Conservation (phyloP, 2,113 vertebrate genomes). For the Poicephalus gulielmi region DNA sequence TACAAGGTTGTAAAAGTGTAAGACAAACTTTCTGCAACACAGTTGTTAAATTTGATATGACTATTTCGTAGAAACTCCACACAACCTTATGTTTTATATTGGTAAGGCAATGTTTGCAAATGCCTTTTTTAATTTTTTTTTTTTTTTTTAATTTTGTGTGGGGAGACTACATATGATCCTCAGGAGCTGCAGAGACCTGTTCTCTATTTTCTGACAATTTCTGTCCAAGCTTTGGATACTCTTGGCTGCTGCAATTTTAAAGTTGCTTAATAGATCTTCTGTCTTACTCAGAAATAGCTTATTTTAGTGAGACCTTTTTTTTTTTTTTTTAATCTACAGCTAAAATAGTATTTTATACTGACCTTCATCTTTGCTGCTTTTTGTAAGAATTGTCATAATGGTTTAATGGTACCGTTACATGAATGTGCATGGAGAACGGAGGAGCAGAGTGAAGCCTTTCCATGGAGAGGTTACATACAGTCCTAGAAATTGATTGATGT, state of each 20-base stretch:
- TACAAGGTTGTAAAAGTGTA: background rate
- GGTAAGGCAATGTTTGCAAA: background rate
- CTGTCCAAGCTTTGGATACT: background rate
- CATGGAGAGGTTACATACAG: accelerated
- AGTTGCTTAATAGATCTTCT: background rate
- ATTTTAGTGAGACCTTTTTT: background rate
- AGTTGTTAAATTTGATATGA: background rate
- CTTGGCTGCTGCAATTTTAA: background rate
- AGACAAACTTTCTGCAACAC: background rate
- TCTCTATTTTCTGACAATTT: background rate
- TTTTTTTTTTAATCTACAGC: background rate
- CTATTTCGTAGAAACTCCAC: background rate
- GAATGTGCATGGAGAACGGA: background rate
- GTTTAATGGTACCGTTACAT: background rate
- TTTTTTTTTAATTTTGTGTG: background rate
- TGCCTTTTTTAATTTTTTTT: background rate
- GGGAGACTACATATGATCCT: background rate
- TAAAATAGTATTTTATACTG: background rate
- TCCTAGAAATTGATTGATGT: background rate
- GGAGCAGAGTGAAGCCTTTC: background rate
- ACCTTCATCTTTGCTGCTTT: background rate
- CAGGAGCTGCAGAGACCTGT: background rate
- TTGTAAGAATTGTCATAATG: background rate
- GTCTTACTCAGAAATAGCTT: background rate
- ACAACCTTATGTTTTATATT: background rate